Evolutionary conservation across 2,888 invertebrate genomes (phyloP), one percentile per base, ranked within the genome.

Genomic region (Spodoptera littoralis): DNA sequence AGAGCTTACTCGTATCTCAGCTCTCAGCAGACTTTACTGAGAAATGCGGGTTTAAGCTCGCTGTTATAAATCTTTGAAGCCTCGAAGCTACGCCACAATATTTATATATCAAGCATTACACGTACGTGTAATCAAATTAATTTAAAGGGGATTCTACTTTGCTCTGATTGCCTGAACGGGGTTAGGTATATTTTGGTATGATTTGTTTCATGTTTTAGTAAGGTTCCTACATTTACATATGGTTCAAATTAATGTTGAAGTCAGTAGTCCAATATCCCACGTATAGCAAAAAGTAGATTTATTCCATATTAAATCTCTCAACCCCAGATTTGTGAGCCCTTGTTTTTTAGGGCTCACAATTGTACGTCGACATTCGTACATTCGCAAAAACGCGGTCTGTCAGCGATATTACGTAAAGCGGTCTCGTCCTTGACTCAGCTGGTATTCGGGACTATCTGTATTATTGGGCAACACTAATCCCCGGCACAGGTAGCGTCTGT

Each of bases 381-480:
- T 59, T 36, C 52, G 42, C 69, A 73, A 68, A 68, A 71, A 73
- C 74, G 56, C 55, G 56, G 46, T 53, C 27, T 27, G 42, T 41
- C 27, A 36, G 53, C 36, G 47, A 60, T 71, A 69, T 73, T 73
- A 57, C 44, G 53, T 56, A 62, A 67, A 67, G 52, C 58, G 58
- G 48, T 41, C 46, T 56, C 12, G 63, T 11, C 71, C 56, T 71
- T 71, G 63, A 60, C 62, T 57, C 54, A n/a, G 24, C 48, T 44
- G 44, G 56, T 46, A 45, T 56, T 72, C 53, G 45, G 44, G 66
- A 51, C 61, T 46, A 54, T 46, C 46, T 36, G 44, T 72, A 60
- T 68, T 73, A 73, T 68, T 68, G 53, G 54, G 59, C 60, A 65
- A 64, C 73, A 62, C 56, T 66, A 66, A 72, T 60, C 49, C 48